Conservation (phyloP, 2,113 vertebrate genomes). For the Geothlypis trichas region DNA sequence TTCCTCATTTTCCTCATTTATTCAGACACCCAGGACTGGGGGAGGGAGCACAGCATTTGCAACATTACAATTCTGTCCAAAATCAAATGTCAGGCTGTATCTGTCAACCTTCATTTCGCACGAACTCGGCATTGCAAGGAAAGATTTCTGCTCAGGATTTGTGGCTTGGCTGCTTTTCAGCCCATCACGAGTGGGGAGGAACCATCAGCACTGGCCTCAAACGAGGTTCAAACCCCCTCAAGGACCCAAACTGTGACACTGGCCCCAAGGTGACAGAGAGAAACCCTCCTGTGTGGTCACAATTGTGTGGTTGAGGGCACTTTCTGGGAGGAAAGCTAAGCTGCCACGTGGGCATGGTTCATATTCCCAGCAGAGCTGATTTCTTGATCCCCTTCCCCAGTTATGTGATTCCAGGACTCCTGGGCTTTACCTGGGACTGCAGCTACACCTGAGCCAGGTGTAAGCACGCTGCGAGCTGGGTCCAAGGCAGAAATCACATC, state of each 20-base stretch:
- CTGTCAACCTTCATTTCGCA: not conserved
- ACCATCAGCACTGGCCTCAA: not conserved
- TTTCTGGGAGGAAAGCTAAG: slow-evolving; percentile 27
- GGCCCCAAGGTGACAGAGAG: not conserved
- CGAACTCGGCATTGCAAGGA: not conserved
- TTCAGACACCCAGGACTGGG: not conserved
- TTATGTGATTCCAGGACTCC: not conserved
- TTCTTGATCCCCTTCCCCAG: not conserved
- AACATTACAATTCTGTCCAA: not conserved
- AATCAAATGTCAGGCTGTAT: not conserved
- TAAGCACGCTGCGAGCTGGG: not conserved
- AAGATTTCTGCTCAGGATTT: not conserved
- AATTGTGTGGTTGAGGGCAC: not conserved
- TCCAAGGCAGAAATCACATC: slow-evolving; percentile 33
- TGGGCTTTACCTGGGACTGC: not conserved
- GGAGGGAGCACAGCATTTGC: not conserved
- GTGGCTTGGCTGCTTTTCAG: not conserved
- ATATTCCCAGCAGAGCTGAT: not conserved
- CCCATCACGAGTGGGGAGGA: not conserved
- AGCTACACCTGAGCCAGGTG: slow-evolving; percentile 14
- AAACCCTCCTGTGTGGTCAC: not conserved
- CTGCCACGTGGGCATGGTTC: not conserved
- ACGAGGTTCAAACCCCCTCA: not conserved
- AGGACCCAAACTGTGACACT: not conserved
- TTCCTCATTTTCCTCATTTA: not conserved